A percentile compares a stretch with the other conserved stretches of the same genome.
These are phyloP conservation scores for Myopa testacea DNA, from an alignment of 2,888 invertebrate species.

Conservation along the genomic window DNA sequence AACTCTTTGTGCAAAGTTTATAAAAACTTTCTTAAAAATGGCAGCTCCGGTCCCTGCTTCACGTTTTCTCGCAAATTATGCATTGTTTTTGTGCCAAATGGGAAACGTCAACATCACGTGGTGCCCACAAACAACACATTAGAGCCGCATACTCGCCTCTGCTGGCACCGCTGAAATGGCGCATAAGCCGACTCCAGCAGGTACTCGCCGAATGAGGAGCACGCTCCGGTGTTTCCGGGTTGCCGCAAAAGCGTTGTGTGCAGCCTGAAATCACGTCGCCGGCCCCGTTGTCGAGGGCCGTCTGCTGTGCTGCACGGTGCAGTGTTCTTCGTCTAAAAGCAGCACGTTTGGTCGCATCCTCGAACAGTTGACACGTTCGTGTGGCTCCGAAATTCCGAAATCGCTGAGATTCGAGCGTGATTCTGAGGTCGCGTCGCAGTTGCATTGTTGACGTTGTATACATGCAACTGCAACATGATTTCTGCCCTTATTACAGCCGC, in stretches of 20 bases:
- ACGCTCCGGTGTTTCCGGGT: not conserved
- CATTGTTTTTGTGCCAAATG: not conserved
- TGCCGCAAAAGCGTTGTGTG: conserved; percentile 3
- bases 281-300: not conserved
- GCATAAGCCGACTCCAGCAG: conserved; percentile 29
- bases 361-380: not conserved
- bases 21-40: too few relatives aligned
- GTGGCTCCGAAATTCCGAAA: too few relatives aligned
- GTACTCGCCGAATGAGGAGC: not conserved
- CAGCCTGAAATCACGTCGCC: not conserved
- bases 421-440: too few relatives aligned
- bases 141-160: conserved; percentile 1
- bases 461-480: too few relatives aligned
- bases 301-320: not conserved
- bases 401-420: too few relatives aligned
- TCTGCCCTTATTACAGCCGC: too few relatives aligned
- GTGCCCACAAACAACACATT: conserved; percentile 27
- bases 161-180: conserved; percentile 15
- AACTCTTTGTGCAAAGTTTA: too few relatives aligned
- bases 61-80: not conserved
- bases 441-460: too few relatives aligned
- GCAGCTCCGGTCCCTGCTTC: not conserved
- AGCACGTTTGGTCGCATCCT: not conserved
- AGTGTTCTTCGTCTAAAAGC: not conserved
- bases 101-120: conserved; percentile 33